Percentiles rank a stretch among this genome's conserved stretches.
These are phyloP conservation scores for Heterotilapia buettikoferi DNA, from an alignment of 2,113 vertebrate species.

Conservation along the genomic window DNA sequence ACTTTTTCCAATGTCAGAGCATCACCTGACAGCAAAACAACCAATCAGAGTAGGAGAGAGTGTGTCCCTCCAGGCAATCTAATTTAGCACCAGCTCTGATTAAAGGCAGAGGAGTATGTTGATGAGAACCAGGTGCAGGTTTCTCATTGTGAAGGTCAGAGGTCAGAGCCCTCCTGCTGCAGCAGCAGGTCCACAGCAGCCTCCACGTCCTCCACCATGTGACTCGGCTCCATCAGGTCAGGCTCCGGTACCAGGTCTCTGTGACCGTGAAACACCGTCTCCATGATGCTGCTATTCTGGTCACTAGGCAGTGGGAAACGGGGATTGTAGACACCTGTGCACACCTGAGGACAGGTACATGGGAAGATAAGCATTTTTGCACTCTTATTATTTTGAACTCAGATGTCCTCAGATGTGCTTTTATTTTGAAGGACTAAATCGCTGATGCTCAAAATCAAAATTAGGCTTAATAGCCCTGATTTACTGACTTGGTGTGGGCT, in stretches of 20 bases:
- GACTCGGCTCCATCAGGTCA: constrained; percentile 70
- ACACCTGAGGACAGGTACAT: constrained; percentile 63
- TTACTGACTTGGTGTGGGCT: not conserved
- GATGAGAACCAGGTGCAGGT: not conserved
- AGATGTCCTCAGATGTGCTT: not conserved
- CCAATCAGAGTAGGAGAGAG: not conserved
- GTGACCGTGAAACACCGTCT: constrained; percentile 75
- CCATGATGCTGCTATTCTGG: not conserved
- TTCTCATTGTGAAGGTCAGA: not conserved
- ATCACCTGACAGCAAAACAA: not conserved
- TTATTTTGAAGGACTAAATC: not conserved
- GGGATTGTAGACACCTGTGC: constrained; percentile 83
- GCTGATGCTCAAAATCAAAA: not conserved
- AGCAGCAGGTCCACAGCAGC: constrained; percentile 84
- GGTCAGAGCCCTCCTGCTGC: constrained; percentile 64
- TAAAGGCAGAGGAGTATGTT: not conserved
- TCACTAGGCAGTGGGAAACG: constrained; percentile 24
- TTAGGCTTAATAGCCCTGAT: not conserved
- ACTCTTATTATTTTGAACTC: not conserved
- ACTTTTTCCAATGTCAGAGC: not conserved
- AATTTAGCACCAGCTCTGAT: not conserved
- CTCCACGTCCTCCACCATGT: constrained; percentile 78
- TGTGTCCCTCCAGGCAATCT: not conserved
- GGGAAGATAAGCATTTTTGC: not conserved
- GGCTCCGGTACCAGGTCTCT: constrained; percentile 79